These are phyloP conservation scores for Dermolepida albohirtum DNA, from an alignment of 2,888 invertebrate species.

Conservation along the genomic window DNA sequence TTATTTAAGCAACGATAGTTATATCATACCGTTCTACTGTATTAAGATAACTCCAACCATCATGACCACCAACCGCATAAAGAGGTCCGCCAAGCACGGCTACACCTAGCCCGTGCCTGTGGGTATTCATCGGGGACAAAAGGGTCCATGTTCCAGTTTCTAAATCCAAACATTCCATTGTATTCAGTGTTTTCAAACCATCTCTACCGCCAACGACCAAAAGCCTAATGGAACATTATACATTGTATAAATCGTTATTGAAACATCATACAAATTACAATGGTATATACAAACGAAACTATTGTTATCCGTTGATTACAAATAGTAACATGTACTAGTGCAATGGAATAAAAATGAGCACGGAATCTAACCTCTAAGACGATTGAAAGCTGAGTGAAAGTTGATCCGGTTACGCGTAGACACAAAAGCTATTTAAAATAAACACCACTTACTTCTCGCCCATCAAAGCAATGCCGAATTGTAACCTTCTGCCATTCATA, in stretches of 20 bases:
- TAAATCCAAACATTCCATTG: slow-evolving; percentile 90
- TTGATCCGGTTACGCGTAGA: no score
- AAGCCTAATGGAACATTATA: slow-evolving; percentile 62
- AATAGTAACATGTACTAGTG: no score
- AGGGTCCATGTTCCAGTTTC: slow-evolving; percentile 83
- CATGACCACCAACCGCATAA: slow-evolving; percentile 96
- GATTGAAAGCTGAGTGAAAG: no score
- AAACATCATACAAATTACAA: no score
- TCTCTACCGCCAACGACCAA: slow-evolving; percentile 92
- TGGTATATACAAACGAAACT: no score
- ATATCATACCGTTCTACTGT: slow-evolving; percentile 84
- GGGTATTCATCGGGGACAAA: slow-evolving; percentile 90
- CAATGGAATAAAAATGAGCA: no score
- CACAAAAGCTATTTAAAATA: background rate
- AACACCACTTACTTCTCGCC: slow-evolving; percentile 71
- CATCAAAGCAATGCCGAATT: slow-evolving; percentile 91
- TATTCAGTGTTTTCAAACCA: slow-evolving; percentile 93
- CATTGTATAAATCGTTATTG: background rate
- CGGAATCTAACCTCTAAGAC: no score
- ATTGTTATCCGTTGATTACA: no score
- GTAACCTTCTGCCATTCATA: slow-evolving; percentile 84
- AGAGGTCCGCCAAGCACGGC: slow-evolving; percentile 85
- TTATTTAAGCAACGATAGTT: no score
- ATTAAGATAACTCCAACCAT: slow-evolving; percentile 95
- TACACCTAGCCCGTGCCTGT: slow-evolving; percentile 84